phyloP scores from a whole-genome alignment of 1,140 invertebrate genomes.

The Hypothenemus hampei region DNA sequence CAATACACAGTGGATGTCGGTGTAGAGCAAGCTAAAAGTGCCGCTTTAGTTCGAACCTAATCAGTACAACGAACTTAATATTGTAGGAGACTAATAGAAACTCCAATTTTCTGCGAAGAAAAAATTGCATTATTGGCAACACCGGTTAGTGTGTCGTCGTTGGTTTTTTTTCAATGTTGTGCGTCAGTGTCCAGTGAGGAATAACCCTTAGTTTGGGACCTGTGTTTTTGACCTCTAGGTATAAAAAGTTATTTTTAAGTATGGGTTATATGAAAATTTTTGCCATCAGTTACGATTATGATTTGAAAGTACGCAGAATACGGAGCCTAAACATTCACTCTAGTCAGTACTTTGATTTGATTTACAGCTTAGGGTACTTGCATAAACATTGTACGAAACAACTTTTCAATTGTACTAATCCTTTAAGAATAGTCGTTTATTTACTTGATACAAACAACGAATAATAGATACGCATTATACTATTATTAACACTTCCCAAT shows the following conservation, averaged over 20 bases:
- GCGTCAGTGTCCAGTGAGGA: no score
- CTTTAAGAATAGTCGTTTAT: no score
- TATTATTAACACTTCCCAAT: no score
- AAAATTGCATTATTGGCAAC: conserved; percentile 7
- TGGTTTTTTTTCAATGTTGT: no score
- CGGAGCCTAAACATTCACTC: conserved; percentile 3
- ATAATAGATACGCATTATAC: no score
- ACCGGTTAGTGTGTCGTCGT: no score
- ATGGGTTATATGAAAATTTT: no score
- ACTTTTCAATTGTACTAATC: no score
- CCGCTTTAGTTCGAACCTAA: conserved; percentile 26
- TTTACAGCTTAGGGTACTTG: neutral
- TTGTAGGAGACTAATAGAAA: conserved; percentile 20
- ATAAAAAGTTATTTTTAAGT: no score
- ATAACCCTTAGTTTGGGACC: no score
- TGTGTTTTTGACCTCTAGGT: no score
- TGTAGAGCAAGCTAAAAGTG: conserved; percentile 31
- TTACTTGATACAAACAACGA: no score
- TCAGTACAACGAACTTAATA: conserved; percentile 34
- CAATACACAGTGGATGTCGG: conserved; percentile 31
- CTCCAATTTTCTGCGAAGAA: conserved; percentile 5
- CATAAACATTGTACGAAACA: neutral
- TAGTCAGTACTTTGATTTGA: neutral
- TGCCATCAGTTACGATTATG: neutral
- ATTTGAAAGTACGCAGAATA: conserved; percentile 1